Conservation (phyloP, 1,140 invertebrate species). For the Drosophila pruinosa region DNA sequence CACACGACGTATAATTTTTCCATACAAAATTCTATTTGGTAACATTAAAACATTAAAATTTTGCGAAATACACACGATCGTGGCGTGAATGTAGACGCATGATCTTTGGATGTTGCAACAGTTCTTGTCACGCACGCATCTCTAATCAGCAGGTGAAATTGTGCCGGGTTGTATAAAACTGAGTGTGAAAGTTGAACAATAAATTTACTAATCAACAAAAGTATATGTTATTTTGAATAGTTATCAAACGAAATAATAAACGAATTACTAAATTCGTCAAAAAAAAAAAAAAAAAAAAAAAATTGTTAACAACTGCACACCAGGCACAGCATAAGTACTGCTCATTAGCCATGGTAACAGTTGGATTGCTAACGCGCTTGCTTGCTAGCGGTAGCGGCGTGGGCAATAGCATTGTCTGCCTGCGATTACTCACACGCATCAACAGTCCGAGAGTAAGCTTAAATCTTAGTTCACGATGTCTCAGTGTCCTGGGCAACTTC, state of each 20-base stretch:
- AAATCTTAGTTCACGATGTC: slow-evolving; percentile 27
- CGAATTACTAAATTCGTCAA: slow-evolving; percentile 18
- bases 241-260: slow-evolving; percentile 1
- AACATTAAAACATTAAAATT: too few relatives aligned
- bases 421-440: slow-evolving; percentile 17
- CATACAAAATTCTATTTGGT: too few relatives aligned
- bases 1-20: too few relatives aligned
- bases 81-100: not conserved
- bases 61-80: not conserved
- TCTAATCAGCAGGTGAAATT: slow-evolving; percentile 38
- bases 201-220: slow-evolving; percentile 8
- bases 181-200: slow-evolving; percentile 15
- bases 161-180: slow-evolving; percentile 34
- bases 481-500: slow-evolving; percentile 25
- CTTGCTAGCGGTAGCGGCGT: not conserved
- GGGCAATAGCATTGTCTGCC: slow-evolving; percentile 14
- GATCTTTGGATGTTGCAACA: not conserved
- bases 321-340: not conserved
- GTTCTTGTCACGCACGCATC: slow-evolving; percentile 18
- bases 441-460: not conserved
- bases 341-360: slow-evolving; percentile 38
- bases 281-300: slow-evolving; percentile 8
- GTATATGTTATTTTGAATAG: slow-evolving; percentile 4
- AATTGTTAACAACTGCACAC: slow-evolving; percentile 7
- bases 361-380: slow-evolving; percentile 38